Evolutionary conservation across 2,888 invertebrate genomes (phyloP).

Genomic region (Octonoba sinensis): DNA sequence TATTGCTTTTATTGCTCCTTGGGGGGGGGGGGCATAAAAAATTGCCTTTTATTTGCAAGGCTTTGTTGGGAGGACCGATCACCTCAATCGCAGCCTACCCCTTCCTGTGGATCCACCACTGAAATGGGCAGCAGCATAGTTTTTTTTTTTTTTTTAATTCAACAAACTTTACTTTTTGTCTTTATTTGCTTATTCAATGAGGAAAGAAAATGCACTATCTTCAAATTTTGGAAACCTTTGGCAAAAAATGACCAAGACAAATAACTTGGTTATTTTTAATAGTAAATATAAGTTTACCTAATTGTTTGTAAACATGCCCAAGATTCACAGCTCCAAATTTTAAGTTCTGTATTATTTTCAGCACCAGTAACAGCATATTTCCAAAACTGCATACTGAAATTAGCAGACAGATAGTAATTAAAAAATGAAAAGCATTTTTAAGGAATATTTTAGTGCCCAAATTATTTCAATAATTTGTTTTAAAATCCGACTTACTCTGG

Average conservation of each 20-base stretch:
- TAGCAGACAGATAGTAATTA: slow-evolving; percentile 46
- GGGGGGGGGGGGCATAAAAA: too few relatives aligned
- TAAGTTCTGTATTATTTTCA: slow-evolving; percentile 88
- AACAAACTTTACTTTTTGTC: too few relatives aligned
- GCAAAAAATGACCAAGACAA: neutral
- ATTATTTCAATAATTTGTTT: neutral
- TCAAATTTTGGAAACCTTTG: neutral
- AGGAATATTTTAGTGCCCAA: neutral
- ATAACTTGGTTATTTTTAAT: neutral
- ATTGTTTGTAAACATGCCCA: slow-evolving; percentile 95
- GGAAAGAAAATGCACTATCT: too few relatives aligned
- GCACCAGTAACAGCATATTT: slow-evolving; percentile 94
- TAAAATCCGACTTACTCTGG: slow-evolving; percentile 71
- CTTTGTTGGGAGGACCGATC: too few relatives aligned
- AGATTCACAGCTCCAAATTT: slow-evolving; percentile 94
- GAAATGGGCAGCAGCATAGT: too few relatives aligned
- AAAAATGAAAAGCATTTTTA: neutral
- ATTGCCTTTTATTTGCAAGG: too few relatives aligned
- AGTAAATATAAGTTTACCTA: slow-evolving; percentile 71
- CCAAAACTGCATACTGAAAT: slow-evolving; percentile 84
- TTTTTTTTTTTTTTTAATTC: too few relatives aligned
- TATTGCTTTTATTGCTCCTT: too few relatives aligned
- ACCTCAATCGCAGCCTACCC: too few relatives aligned
- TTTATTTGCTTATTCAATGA: too few relatives aligned
- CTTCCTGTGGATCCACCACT: too few relatives aligned